Evolutionary conservation across 2,797 vertebrate species (phyloP), one percentile per base, ranked within the genome.

Genomic region (Pagetopsis macropterus): DNA sequence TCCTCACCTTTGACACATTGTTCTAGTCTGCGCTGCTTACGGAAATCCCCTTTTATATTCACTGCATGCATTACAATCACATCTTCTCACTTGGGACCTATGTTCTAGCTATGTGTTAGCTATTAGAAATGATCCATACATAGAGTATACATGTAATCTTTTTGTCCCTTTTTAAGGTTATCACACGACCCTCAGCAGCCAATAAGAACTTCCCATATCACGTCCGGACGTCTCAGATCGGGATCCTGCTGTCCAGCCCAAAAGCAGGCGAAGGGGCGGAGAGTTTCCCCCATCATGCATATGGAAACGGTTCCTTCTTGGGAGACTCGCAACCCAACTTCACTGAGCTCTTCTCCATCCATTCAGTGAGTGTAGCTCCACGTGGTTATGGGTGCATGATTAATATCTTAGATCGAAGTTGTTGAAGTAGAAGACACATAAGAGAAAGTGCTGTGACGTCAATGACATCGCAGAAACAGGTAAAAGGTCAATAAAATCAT

Each of bases 181-280:
- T 98, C 90, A 98, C 97, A 0, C 94, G 97, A 17, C 97, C 97
- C 1, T 98, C 97, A 0, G 97, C 97, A 13, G 97, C 97, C 93
- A 98, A 98, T 91, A 97, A 97, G 92, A 98, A 98, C 88, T 98
- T 98, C 87, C 97, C 97, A 0, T 98, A 97, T 88, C 97, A 98
- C 0, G 97, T 98, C 46, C 94, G 97, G 73, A 98, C 97, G 0
- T 98, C 97, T 10, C 97, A 98, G 92, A 98, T 98, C 0, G 97
- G 96, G 33, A 96, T 96, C 21, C 91, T 95, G 51, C 88, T 95
- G 54, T 94, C 95, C 48, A 95, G 94, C 86, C 95, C 93, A 0
- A 94, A 95, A 84, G 93, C 82, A 41, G 91, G 90, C 5, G 91
- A 91, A 59, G 90, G 85, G 3, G 91, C 84, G 0, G 95, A 95